A percentile compares a stretch with the other conserved stretches of the same genome.
Evolutionary conservation across 1,140 invertebrate species (phyloP).

Genomic region (Carposina sasakii): DNA sequence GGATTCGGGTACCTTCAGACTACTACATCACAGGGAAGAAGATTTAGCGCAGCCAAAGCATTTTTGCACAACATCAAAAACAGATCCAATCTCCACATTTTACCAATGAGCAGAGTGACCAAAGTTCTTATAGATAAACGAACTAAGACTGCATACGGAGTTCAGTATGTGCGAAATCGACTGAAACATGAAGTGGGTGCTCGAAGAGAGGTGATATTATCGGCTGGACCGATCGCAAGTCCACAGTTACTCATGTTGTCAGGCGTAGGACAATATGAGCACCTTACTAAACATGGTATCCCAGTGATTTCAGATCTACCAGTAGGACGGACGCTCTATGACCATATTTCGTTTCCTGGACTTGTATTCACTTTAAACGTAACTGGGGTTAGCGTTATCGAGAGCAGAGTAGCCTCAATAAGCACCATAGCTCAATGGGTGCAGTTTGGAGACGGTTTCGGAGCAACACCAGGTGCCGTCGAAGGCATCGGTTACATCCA

Average conservation of each 20-base stretch:
- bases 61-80: slow-evolving; percentile 72
- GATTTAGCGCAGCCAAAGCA: slow-evolving; percentile 69
- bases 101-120: slow-evolving; percentile 63
- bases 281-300: slow-evolving; percentile 77
- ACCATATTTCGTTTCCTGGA: slow-evolving; percentile 78
- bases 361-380: slow-evolving; percentile 70
- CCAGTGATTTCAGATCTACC: slow-evolving; percentile 75
- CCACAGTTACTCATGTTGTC: slow-evolving; percentile 84
- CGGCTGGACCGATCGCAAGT: slow-evolving; percentile 81
- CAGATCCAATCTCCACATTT: slow-evolving; percentile 76
- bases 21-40: slow-evolving; percentile 58
- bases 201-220: slow-evolving; percentile 76
- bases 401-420: slow-evolving; percentile 22
- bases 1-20: slow-evolving; percentile 76
- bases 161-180: slow-evolving; percentile 70
- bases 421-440: slow-evolving; percentile 33
- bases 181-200: slow-evolving; percentile 56
- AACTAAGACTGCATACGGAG: slow-evolving; percentile 73
- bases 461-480: slow-evolving; percentile 68
- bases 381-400: slow-evolving; percentile 34
- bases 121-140: slow-evolving; percentile 73
- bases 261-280: slow-evolving; percentile 78
- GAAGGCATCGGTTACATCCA: slow-evolving; percentile 76
- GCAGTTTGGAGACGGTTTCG: slow-evolving; percentile 50
- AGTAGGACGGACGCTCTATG: slow-evolving; percentile 80